Conservation (phyloP, 2,113 vertebrate species). For the Lepisosteus oculatus region DNA sequence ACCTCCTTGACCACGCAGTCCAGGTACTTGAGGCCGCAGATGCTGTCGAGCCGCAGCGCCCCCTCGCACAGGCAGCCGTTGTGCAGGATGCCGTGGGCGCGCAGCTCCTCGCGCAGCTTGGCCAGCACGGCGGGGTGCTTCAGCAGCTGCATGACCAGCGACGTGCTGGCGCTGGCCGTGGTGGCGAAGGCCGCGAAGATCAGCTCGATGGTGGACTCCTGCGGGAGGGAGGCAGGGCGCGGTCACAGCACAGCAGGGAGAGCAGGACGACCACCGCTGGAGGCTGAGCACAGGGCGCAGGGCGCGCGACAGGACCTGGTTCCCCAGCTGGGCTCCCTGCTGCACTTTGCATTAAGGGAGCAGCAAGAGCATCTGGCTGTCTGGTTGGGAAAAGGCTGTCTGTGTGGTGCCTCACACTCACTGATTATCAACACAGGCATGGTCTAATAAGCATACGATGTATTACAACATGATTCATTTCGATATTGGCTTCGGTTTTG, state of each 20-base stretch:
- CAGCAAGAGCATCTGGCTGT: no score
- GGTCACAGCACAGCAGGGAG: neutral
- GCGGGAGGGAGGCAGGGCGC: neutral
- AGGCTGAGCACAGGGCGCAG: no score
- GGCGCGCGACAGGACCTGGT: no score
- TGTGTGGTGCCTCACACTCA: no score
- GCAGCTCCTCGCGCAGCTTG: constrained; percentile 87
- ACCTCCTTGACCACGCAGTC: constrained; percentile 98
- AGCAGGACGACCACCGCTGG: no score
- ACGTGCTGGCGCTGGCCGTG: constrained; percentile 92
- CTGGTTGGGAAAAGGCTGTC: no score
- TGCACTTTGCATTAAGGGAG: no score
- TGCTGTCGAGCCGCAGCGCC: constrained; percentile 78
- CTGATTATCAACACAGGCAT: no score
- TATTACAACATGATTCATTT: no score
- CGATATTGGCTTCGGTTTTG: no score
- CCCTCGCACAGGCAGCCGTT: constrained; percentile 86
- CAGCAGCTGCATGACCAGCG: constrained; percentile 93
- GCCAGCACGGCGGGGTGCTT: constrained; percentile 85
- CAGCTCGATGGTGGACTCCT: constrained; percentile 95
- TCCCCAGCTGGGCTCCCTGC: no score
- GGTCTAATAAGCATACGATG: no score
- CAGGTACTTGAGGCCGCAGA: constrained; percentile 84
- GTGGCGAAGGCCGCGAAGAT: constrained; percentile 95
- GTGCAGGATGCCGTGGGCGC: constrained; percentile 80